phyloP scores from a whole-genome alignment of 1,140 invertebrate genomes.

The Myzus persicae region DNA sequence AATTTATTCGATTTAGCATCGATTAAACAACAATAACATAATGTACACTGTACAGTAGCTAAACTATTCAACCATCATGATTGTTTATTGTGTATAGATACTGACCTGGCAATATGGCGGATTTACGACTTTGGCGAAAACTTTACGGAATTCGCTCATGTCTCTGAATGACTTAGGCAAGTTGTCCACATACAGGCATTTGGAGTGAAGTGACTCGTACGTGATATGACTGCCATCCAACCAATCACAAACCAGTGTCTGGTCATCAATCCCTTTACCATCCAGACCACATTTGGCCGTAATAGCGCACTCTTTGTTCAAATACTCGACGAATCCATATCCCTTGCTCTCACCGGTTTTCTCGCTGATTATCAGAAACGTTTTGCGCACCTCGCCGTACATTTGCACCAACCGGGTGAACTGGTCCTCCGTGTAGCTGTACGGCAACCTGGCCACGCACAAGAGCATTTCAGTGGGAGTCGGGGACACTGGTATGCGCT shows the following conservation, averaged over 20 bases:
- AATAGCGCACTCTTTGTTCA: slow-evolving; percentile 66
- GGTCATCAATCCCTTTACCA: slow-evolving; percentile 65
- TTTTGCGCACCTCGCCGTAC: slow-evolving; percentile 67
- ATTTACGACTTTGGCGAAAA: slow-evolving; percentile 68
- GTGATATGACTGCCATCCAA: slow-evolving; percentile 67
- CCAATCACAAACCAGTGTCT: slow-evolving; percentile 69
- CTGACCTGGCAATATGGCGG: slow-evolving; percentile 71
- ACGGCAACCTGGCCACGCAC: slow-evolving; percentile 69
- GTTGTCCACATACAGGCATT: slow-evolving; percentile 68
- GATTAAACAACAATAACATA: not conserved
- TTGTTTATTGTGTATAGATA: not conserved
- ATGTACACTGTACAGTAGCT: not conserved
- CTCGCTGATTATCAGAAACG: slow-evolving; percentile 70
- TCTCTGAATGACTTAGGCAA: slow-evolving; percentile 69
- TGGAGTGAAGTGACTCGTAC: slow-evolving; percentile 68
- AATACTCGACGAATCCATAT: slow-evolving; percentile 72
- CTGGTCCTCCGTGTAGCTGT: slow-evolving; percentile 66
- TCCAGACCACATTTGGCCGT: slow-evolving; percentile 68
- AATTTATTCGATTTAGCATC: slow-evolving; percentile 20
- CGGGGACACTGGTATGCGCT: slow-evolving; percentile 65
- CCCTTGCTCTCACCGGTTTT: slow-evolving; percentile 70
- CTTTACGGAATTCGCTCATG: slow-evolving; percentile 68
- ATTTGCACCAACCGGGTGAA: slow-evolving; percentile 66
- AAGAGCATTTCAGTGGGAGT: slow-evolving; percentile 68
- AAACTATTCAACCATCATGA: not conserved